Evolutionary conservation across 1,140 invertebrate species (phyloP), one percentile per base, ranked within the genome.

Genomic region (Lamellibrachia luymesi): DNA sequence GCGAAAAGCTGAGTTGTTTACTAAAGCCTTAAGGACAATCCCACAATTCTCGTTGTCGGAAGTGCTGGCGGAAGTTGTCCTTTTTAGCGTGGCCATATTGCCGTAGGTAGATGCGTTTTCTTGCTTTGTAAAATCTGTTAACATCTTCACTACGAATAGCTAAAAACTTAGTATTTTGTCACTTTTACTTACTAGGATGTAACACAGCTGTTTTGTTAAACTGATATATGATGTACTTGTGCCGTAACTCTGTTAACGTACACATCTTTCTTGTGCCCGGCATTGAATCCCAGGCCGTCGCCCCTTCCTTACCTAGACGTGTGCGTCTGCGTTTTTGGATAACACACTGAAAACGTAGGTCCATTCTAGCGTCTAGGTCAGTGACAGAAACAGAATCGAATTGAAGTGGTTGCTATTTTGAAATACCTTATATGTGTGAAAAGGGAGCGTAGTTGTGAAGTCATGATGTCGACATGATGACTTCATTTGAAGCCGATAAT

Each of bases 71-170:
- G 64, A 80, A 80, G 64, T 80, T 80, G 64, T 80, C 64, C 64
- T 80, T 80, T 80, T 80, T 80, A 80, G 64, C 64, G 64, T 80
- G 64, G 64, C 64, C 64, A 80, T 80, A 80, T 80, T 80, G 64
- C 64, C 25, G 64, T 80, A 80, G 64, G 64, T 80, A 80, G 64
- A 80, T 80, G 64, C 64, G 64, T 80, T 80, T 80, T 80, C 64
- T 80, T 80, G 64, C 64, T 17, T 80, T 80, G 64, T 80, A 80
- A 80, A 80, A 80, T 80, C 64, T 80, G 13, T 22, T 80, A 80
- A 80, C 64, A 80, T 80, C 64, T 80, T 80, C 17, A 80, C 64
- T 17, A 22, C 64, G 25, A 22, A 80, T 80, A 17, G 64, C 64
- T 80, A 17, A 4, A 80, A 22, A 80, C 7, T 22, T 8, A 80